Base-by-base conservation (phyloP, 2,797 vertebrate species). In the Hirundo rustica region DNA sequence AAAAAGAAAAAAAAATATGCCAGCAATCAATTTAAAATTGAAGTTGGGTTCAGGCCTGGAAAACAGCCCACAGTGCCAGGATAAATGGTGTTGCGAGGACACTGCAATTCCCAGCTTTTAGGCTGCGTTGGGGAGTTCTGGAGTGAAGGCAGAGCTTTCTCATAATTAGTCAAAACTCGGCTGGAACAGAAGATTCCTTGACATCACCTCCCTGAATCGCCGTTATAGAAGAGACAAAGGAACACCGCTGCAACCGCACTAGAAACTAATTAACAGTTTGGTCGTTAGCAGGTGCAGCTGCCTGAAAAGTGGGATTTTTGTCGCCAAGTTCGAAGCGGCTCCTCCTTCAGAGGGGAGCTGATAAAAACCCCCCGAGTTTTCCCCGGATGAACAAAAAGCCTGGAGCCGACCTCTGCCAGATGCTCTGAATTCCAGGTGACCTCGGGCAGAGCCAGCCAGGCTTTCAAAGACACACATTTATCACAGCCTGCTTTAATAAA, bases 381-480 rank as follows among this genome's bases (percentile, higher is more conserved):
- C 45, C 48, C 17, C 60, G 13, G 30, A 32, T 12, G 85, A 85
- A 89, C 79, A 94, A 74, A 94, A 91, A 89, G 58, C 53, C 79
- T 6, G 32, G 44, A 3, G 8, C 48, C 72, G 93, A 93, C 81
- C 88, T 62, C 77, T 2, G 3, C 85, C 85, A 95, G 73, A 88
- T 80, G 92, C 90, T 92, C 88, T 61, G 82, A 91, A 91, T 85
- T 62, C 76, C 93, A 94, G 95, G 95, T 86, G 92, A 94, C 95
- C 91, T 44, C 58, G 9, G 0, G 79, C 67, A 83, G 81, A 74
- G 50, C 50, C 82, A 60, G 85, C 7, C 4, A 60, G 65, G 14
- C 19, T 84, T 75, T 78, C 92, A 89, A 89, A 95, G 86, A 11
- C 85, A 57, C 58, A 19, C 62, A 38, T 74, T 85, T 51, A 64